phyloP scores from a whole-genome alignment of 23 tunicate genomes.

The Trididemnum nubilum region DNA sequence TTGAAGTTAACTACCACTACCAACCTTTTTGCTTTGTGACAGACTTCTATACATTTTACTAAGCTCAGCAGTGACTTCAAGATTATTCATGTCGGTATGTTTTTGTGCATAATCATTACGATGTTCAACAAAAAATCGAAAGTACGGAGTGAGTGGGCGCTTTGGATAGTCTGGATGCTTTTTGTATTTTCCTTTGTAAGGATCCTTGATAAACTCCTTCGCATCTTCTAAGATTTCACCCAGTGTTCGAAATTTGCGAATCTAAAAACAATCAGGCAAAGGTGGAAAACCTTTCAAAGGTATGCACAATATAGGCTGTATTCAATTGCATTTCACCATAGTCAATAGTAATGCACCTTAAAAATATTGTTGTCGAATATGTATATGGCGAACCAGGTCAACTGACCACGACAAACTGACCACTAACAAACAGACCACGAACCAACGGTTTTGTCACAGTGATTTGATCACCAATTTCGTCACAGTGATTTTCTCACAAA shows the following conservation, averaged over 20 bases:
- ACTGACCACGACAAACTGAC: no score
- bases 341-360: no score
- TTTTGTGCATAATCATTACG: slow-evolving; percentile 66
- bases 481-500: no score
- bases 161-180: slow-evolving; percentile 97
- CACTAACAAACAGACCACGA: no score
- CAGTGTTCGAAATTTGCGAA: slow-evolving; percentile 84
- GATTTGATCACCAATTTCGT: no score
- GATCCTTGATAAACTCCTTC: slow-evolving; percentile 74
- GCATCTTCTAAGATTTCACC: slow-evolving; percentile 73
- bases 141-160: slow-evolving; percentile 92
- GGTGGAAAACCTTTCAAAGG: neutral
- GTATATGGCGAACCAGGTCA: neutral
- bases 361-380: neutral
- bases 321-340: no score
- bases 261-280: slow-evolving; percentile 30
- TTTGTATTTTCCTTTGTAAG: slow-evolving; percentile 89
- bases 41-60: slow-evolving; percentile 74
- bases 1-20: neutral
- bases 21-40: slow-evolving; percentile 62
- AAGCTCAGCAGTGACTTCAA: slow-evolving; percentile 79
- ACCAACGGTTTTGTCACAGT: no score
- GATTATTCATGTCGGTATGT: slow-evolving; percentile 72
- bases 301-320: neutral
- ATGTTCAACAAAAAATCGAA: slow-evolving; percentile 78